phyloP scores from a whole-genome alignment of 2,113 vertebrate species.

The Solea solea region DNA sequence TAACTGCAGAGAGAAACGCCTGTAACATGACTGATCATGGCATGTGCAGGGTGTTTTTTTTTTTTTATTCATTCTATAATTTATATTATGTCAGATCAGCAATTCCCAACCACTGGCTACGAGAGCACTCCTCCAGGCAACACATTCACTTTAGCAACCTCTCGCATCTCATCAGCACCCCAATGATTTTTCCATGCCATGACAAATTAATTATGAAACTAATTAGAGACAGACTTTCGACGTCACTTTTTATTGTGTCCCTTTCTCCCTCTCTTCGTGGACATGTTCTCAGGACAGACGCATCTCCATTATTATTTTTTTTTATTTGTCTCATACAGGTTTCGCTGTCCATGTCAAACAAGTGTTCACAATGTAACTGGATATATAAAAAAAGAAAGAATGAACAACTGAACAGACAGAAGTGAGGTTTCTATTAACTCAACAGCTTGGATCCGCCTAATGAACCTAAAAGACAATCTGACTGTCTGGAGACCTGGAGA shows the following conservation, averaged over 20 bases:
- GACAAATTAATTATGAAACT: constrained; percentile 5
- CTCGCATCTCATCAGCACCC: background rate
- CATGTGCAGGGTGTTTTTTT: background rate
- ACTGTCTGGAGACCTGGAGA: constrained; percentile 7
- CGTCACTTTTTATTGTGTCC: no score
- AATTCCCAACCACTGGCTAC: background rate
- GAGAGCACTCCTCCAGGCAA: background rate
- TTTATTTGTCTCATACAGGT: background rate
- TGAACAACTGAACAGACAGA: background rate
- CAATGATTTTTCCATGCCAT: background rate
- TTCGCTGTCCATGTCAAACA: background rate
- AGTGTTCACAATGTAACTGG: background rate
- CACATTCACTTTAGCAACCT: background rate
- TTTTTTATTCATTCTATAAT: background rate
- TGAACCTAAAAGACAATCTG: constrained; percentile 38
- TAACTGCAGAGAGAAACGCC: background rate
- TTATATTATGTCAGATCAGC: constrained; percentile 4
- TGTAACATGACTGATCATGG: background rate
- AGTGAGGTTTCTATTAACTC: background rate
- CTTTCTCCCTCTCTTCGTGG: no score
- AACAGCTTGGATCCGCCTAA: constrained; percentile 20
- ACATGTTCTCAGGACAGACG: no score
- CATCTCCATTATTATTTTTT: no score
- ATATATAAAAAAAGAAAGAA: background rate
- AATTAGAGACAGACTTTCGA: background rate